Conservation (phyloP, 1,140 invertebrate species). For the Mylabris phalerata region DNA sequence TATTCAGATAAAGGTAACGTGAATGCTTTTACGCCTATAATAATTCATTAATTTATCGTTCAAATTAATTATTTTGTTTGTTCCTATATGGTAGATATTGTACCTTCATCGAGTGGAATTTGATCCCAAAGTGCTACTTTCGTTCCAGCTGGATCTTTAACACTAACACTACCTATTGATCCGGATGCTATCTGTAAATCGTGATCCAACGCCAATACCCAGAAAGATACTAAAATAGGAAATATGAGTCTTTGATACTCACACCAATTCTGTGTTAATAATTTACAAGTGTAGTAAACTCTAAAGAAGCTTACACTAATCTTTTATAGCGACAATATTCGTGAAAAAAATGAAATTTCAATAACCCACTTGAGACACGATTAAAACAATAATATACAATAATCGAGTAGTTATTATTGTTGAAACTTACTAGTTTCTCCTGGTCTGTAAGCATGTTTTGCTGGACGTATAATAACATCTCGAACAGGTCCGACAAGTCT, state of each 20-base stretch:
- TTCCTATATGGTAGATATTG: too few relatives aligned
- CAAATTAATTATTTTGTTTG: too few relatives aligned
- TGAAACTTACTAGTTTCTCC: constrained; percentile 52
- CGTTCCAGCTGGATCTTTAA: constrained; percentile 53
- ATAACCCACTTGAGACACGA: too few relatives aligned
- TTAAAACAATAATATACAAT: too few relatives aligned
- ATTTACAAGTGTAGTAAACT: too few relatives aligned
- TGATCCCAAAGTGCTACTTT: constrained; percentile 58
- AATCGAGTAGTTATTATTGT: too few relatives aligned
- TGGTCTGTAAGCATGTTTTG: constrained; percentile 51
- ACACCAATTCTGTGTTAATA: too few relatives aligned
- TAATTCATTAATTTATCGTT: background rate
- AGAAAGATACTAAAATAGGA: constrained; percentile 49
- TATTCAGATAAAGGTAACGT: constrained; percentile 46
- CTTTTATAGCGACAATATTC: too few relatives aligned
- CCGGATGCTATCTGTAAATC: constrained; percentile 51
- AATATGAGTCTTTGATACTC: background rate
- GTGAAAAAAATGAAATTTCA: too few relatives aligned
- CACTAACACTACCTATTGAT: constrained; percentile 49
- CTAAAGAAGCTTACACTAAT: too few relatives aligned
- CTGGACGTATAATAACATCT: constrained; percentile 54
- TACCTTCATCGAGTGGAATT: constrained; percentile 51
- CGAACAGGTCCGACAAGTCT: constrained; percentile 52
- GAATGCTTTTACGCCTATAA: constrained; percentile 51
- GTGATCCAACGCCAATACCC: constrained; percentile 56